Evolutionary conservation across 2,888 invertebrate species (phyloP).

Genomic region (Mesorhabditis spiculigera): DNA sequence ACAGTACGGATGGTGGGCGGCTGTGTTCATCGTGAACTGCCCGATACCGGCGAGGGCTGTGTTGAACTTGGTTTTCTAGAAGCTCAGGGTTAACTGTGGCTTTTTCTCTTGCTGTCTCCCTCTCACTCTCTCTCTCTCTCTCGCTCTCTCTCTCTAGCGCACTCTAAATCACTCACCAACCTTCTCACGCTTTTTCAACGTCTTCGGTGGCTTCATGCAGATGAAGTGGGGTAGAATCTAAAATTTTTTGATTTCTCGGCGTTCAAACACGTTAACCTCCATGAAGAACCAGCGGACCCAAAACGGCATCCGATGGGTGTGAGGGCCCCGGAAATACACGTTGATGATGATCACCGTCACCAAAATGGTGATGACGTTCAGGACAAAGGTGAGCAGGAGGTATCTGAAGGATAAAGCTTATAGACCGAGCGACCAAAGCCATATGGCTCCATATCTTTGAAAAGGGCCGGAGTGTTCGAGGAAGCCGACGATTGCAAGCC

Average conservation of each 20-base stretch:
- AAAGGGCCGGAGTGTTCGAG: no score
- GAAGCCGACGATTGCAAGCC: no score
- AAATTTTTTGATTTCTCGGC: conserved; percentile 9
- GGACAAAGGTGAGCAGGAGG: conserved; percentile 96
- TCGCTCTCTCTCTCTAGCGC: background rate
- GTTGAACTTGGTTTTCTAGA: background rate
- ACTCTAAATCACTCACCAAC: background rate
- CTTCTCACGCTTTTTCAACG: conserved; percentile 26
- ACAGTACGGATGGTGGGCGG: conserved; percentile 50
- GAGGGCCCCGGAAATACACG: conserved; percentile 94
- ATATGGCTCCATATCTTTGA: no score
- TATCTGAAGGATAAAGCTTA: conserved; percentile 65
- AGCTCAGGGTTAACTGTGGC: no score
- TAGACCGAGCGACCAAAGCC: no score
- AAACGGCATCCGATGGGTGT: conserved; percentile 96
- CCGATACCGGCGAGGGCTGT: conserved; percentile 38
- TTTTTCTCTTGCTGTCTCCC: no score
- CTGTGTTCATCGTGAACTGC: conserved; percentile 41
- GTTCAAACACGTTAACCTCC: conserved; percentile 77
- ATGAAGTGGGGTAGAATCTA: conserved; percentile 80
- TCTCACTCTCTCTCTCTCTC: no score
- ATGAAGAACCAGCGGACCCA: conserved; percentile 93
- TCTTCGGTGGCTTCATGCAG: conserved; percentile 83
- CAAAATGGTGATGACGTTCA: conserved; percentile 98
- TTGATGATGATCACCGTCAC: conserved; percentile 95